Percentiles rank a stretch among this genome's conserved stretches.
phyloP scores from a whole-genome alignment of 2,797 vertebrate species.

The Australoheros facetus region DNA sequence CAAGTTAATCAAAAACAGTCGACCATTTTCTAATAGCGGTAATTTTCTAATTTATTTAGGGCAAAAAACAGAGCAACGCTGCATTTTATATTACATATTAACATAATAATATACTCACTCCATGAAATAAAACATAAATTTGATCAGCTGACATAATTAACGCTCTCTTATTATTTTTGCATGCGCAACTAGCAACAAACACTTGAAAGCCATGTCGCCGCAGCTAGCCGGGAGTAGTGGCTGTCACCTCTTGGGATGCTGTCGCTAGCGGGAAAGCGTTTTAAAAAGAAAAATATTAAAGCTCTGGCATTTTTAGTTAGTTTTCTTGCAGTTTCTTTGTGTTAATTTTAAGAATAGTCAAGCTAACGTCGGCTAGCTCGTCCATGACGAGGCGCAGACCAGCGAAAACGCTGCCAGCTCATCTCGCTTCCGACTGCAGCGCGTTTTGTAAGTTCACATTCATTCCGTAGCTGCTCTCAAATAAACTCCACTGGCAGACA shows the following conservation, averaged over 20 bases:
- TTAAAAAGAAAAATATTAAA: not conserved
- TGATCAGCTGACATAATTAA: not conserved
- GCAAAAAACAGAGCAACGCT: not conserved
- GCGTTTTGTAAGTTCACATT: not conserved
- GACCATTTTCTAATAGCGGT: not conserved
- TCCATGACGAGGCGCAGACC: not conserved
- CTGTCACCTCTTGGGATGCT: not conserved
- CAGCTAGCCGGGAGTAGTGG: not conserved
- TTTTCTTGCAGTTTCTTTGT: not conserved
- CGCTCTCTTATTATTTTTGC: not conserved
- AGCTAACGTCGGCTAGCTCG: conserved; percentile 20
- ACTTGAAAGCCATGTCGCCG: not conserved
- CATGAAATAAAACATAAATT: not conserved
- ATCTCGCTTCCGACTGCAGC: too few relatives aligned
- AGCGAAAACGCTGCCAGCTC: not conserved
- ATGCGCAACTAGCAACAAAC: not conserved
- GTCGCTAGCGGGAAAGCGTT: not conserved
- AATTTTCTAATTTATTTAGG: not conserved
- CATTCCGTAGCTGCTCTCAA: not conserved
- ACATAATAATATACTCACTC: not conserved
- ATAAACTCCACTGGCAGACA: not conserved
- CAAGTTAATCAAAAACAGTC: not conserved
- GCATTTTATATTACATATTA: not conserved
- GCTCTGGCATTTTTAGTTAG: not conserved
- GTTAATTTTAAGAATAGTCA: not conserved